Conservation (phyloP, 2,797 vertebrate genomes). For the Melanotaenia pygmaea region DNA sequence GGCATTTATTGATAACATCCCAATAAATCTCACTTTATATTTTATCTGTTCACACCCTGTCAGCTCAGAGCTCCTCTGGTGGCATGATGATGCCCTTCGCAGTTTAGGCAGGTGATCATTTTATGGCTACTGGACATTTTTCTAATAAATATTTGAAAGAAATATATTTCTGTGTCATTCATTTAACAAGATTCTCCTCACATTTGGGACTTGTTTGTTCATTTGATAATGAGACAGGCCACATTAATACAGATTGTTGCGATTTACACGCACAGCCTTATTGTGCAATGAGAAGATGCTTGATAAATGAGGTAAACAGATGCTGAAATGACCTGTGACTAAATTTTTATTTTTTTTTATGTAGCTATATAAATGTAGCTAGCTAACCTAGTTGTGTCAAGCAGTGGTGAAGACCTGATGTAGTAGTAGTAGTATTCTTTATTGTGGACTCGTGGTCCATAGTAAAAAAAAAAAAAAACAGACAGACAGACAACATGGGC, state of each 20-base stretch:
- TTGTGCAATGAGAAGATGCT: neutral
- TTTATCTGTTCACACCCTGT: neutral
- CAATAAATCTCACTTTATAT: neutral
- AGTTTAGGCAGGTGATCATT: neutral
- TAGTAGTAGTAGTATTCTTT: too few species aligned
- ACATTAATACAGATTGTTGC: neutral
- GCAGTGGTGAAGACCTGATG: neutral
- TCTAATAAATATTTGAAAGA: too few species aligned
- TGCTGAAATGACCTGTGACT: neutral
- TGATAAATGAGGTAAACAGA: neutral
- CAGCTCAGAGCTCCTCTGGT: neutral
- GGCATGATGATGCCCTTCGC: neutral
- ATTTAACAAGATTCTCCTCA: neutral
- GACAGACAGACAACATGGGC: too few species aligned
- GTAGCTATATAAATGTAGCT: too few species aligned
- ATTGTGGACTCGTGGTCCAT: too few species aligned
- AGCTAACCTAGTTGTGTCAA: neutral
- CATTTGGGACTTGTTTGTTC: neutral
- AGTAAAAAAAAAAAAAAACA: too few species aligned
- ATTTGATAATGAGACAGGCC: neutral
- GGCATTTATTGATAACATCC: neutral
- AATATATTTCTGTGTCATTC: neutral
- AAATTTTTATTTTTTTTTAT: too few species aligned
- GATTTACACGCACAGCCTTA: neutral
- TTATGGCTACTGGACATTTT: neutral